Evolutionary conservation across 2,113 vertebrate genomes (phyloP).

Genomic region (Centropristis striata): DNA sequence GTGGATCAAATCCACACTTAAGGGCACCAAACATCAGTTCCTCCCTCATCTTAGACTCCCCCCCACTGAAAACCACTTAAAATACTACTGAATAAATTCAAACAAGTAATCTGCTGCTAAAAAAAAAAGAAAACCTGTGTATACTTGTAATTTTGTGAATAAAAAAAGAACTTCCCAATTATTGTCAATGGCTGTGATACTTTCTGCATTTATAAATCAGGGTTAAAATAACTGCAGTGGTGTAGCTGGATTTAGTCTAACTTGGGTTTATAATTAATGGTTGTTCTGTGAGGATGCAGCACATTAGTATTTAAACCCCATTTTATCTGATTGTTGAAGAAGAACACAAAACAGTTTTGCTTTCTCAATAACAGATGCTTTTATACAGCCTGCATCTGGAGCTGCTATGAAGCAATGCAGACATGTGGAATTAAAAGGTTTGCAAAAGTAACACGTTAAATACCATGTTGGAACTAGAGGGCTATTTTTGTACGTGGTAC

Average conservation of each 20-base stretch:
- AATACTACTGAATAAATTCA: slow-evolving; percentile 4
- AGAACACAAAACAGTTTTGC: slow-evolving; percentile 7
- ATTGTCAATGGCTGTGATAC: not conserved
- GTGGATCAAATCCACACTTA: slow-evolving; percentile 16
- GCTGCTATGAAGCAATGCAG: slow-evolving; percentile 30
- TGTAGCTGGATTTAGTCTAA: slow-evolving; percentile 7
- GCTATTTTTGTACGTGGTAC: not conserved
- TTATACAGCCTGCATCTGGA: slow-evolving; percentile 36
- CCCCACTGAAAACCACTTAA: not conserved
- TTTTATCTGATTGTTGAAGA: slow-evolving; percentile 15
- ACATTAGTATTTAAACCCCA: slow-evolving; percentile 14
- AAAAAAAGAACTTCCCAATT: slow-evolving; percentile 1
- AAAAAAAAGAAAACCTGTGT: slow-evolving; percentile 24
- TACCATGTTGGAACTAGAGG: slow-evolving; percentile 21
- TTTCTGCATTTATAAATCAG: slow-evolving; percentile 25
- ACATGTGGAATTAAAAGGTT: slow-evolving; percentile 43
- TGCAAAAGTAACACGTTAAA: slow-evolving; percentile 29
- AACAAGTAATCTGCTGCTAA: slow-evolving; percentile 22
- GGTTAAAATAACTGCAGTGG: slow-evolving; percentile 12
- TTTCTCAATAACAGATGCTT: slow-evolving; percentile 35
- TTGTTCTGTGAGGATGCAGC: slow-evolving; percentile 16
- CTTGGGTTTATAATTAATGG: slow-evolving; percentile 30
- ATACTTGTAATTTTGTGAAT: slow-evolving; percentile 10
- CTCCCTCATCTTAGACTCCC: slow-evolving; percentile 10
- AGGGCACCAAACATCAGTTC: not conserved